phyloP scores from a whole-genome alignment of 2,888 invertebrate genomes.

The Beris chalybata region DNA sequence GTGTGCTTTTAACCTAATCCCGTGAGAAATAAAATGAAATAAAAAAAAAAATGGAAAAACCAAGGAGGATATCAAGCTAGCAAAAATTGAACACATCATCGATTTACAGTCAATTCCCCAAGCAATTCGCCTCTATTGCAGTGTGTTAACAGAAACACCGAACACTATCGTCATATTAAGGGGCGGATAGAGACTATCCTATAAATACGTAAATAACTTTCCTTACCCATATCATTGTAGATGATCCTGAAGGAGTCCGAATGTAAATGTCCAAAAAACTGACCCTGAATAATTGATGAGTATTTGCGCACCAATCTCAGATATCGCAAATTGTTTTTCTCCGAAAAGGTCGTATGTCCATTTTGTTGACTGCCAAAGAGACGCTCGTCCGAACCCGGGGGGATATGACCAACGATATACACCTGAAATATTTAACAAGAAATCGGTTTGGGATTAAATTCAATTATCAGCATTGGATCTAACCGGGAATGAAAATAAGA shows the following conservation, averaged over 20 bases:
- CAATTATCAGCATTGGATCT: slow-evolving; percentile 32
- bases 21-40: slow-evolving; percentile 9
- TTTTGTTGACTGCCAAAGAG: slow-evolving; percentile 67
- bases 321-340: slow-evolving; percentile 76
- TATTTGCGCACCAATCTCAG: slow-evolving; percentile 74
- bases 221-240: slow-evolving; percentile 74
- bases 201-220: slow-evolving; percentile 36
- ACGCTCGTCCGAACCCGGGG: slow-evolving; percentile 84
- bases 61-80: neutral
- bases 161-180: neutral
- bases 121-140: slow-evolving; percentile 5
- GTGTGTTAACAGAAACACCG: neutral
- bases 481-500: neutral
- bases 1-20: slow-evolving; percentile 28
- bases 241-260: slow-evolving; percentile 88
- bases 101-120: slow-evolving; percentile 25
- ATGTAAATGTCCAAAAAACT: slow-evolving; percentile 91
- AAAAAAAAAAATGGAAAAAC: too few species aligned
- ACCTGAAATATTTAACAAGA: slow-evolving; percentile 63
- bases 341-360: slow-evolving; percentile 65
- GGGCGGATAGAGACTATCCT: slow-evolving; percentile 16
- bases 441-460: slow-evolving; percentile 38
- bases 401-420: slow-evolving; percentile 87
- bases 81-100: slow-evolving; percentile 26
- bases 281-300: slow-evolving; percentile 81